Conservation (phyloP, 92 coral and sea anemone genomes). For the Phenganax marumi region DNA sequence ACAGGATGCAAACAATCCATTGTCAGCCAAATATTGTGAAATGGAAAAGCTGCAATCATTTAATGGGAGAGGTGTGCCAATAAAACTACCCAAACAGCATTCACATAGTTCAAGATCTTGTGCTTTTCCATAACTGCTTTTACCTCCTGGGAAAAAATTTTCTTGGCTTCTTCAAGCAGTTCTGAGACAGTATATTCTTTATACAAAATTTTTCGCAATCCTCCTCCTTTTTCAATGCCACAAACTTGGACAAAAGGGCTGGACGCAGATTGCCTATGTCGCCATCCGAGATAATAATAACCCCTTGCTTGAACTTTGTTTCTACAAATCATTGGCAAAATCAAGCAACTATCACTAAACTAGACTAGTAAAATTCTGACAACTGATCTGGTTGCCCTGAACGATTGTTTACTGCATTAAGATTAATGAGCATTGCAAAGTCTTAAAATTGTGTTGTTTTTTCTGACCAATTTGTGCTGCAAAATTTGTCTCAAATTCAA, state of each 20-base stretch:
- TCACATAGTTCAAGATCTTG: neutral
- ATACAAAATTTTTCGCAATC: neutral
- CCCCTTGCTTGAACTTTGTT: neutral
- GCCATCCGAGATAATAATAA: slow-evolving; percentile 6
- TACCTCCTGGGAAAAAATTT: neutral
- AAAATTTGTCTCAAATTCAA: too few relatives aligned
- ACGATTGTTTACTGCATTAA: too few relatives aligned
- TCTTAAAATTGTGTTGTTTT: too few relatives aligned
- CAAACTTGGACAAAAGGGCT: neutral
- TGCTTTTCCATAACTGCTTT: neutral
- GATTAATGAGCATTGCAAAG: too few relatives aligned
- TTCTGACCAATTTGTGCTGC: too few relatives aligned
- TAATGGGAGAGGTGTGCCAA: neutral
- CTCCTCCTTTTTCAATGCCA: neutral
- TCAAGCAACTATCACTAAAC: too few relatives aligned
- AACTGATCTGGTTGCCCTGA: too few relatives aligned
- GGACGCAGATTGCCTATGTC: neutral
- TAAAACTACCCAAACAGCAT: neutral
- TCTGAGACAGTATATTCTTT: neutral
- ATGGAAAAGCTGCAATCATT: neutral
- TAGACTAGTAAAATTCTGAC: too few relatives aligned
- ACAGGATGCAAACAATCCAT: neutral
- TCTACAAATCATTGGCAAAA: neutral
- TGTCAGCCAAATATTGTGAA: neutral
- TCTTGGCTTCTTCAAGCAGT: slow-evolving; percentile 6